phyloP scores from a whole-genome alignment of 2,113 vertebrate genomes.

The Oryctolagus cuniculus region mOryCun1.1 NC_091432.1:148875001-148875500 shows the following conservation, averaged over 20 bases:
- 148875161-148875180: not conserved
- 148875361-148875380: conserved; percentile 75
- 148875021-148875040: not conserved
- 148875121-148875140: not conserved
- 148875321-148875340: conserved; percentile 8
- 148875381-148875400: conserved; percentile 61
- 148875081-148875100: not conserved
- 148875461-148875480: conserved; percentile 64
- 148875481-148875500: conserved; percentile 72
- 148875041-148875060: not conserved
- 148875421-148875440: conserved; percentile 68
- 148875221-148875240: not conserved
- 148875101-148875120: not conserved
- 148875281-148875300: not conserved
- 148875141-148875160: not conserved
- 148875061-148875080: conserved; percentile 41
- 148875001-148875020: conserved; percentile 39
- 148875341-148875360: conserved; percentile 76
- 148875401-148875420: conserved; percentile 82
- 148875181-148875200: not conserved
- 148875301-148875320: not conserved
- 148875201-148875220: not conserved
- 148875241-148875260: conserved; percentile 23
- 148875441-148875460: conserved; percentile 73
- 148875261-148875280: not conserved